Conservation (phyloP, 2,888 invertebrate species). For the Catocala sponsa region DNA sequence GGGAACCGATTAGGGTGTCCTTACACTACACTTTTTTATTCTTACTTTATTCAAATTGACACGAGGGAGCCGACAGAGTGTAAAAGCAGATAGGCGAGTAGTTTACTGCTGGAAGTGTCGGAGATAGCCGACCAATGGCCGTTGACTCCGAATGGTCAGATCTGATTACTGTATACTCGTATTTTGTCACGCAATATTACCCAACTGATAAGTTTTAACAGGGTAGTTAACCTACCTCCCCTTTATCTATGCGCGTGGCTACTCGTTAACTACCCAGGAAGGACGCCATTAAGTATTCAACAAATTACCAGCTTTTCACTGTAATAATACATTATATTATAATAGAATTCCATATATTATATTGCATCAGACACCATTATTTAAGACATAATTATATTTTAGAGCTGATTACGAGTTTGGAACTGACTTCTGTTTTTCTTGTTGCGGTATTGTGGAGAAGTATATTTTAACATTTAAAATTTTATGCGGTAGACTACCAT, state of each 20-base stretch:
- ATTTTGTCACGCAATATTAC: constrained; percentile 79
- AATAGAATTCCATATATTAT: no score
- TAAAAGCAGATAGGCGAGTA: constrained; percentile 74
- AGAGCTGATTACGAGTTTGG: no score
- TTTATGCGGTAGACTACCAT: not conserved
- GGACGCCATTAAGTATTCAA: constrained; percentile 27
- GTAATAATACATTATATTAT: no score
- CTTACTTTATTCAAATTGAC: constrained; percentile 78
- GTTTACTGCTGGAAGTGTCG: constrained; percentile 65
- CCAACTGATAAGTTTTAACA: constrained; percentile 60
- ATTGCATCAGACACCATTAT: no score
- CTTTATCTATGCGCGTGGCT: constrained; percentile 6
- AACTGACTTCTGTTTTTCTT: not conserved
- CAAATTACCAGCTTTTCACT: constrained; percentile 9
- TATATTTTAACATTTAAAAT: not conserved
- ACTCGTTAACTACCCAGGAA: constrained; percentile 19
- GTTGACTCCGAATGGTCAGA: constrained; percentile 62
- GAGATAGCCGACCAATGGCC: constrained; percentile 60
- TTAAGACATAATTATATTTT: not conserved
- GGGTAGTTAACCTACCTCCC: constrained; percentile 43
- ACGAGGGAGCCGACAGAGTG: constrained; percentile 69
- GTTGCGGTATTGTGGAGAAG: not conserved
- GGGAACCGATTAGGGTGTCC: constrained; percentile 70
- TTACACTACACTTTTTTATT: constrained; percentile 75
- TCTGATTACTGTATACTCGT: constrained; percentile 73